Base-by-base conservation (phyloP, 1,140 invertebrate genomes). In the Drosophila tropicalis region DNA sequence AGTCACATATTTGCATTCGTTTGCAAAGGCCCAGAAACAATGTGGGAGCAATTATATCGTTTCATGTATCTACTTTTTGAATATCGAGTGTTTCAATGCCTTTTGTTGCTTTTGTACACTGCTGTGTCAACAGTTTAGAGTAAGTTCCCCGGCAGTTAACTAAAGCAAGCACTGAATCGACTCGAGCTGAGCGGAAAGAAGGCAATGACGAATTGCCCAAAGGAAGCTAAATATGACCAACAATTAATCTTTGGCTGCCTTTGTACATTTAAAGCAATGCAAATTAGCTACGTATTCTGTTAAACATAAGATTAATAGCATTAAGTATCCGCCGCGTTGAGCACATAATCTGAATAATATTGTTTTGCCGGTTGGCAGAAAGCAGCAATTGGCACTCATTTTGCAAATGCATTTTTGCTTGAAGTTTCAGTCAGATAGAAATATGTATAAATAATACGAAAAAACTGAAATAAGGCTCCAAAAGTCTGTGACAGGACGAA, bases 381-480 rank as follows among this genome's bases (percentile, higher is more conserved):
- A 22, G 65, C 79, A 81, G 67, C 83, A 81, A 79, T 86, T 79
- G 84, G 55, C 83, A 86, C 83, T 83, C 72, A 66, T 82, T 86
- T 81, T 61, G 40, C 34, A 62, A 76, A 81, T 76, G 64, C 69
- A 79, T 60, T 79, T 41, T 62, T 62, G 41, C 54, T 63, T 55
- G 54, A 62, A 60, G 40, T 64, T 58, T 40, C 60, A 13, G 61
- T 22, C 3, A 22, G 60, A 60, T 60, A 62, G 67, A 55, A 64
- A 66, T 62, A n/a, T n/a, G n/a, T n/a, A 70, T 82, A 71, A 82
- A 75, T 82, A 78, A 78, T 62, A 60, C 70, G 65, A 54, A 29
- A 39, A 76, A 72, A 73, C 67, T 47, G 47, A 40, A 15, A 19
- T 39, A 51, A 47, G 71, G 84, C 84, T 87, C 84, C 84, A 70